A percentile compares a stretch with the other conserved stretches of the same genome.
Conservation (phyloP, 2,113 vertebrate genomes). For the Peromyscus leucopus region DNA sequence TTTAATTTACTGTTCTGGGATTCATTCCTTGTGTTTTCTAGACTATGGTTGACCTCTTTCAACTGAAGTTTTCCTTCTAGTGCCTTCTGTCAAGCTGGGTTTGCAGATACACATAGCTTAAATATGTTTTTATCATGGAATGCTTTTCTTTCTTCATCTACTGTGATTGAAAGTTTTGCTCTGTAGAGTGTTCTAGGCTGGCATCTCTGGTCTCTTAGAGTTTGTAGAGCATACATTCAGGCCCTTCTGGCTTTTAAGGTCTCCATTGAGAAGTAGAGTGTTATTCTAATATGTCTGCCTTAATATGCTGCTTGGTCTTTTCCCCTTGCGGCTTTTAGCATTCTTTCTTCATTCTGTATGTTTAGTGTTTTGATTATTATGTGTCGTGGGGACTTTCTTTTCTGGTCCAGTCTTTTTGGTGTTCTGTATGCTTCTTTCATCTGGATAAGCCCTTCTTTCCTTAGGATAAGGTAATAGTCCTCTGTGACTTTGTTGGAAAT, state of each 20-base stretch:
- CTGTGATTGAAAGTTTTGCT: neutral
- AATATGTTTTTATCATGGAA: neutral
- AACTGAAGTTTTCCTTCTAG: neutral
- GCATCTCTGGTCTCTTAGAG: neutral
- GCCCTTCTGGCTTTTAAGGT: neutral
- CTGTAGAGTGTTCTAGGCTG: neutral
- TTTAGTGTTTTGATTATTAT: neutral
- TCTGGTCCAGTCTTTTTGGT: neutral
- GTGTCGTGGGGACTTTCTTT: neutral
- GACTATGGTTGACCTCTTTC: neutral
- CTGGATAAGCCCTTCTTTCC: neutral
- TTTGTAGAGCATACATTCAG: neutral
- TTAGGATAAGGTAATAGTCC: neutral
- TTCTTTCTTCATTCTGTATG: neutral
- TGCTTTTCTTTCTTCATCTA: neutral
- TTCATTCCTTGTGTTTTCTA: neutral
- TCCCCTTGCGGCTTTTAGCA: neutral
- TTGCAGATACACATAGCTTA: neutral
- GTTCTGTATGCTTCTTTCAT: neutral
- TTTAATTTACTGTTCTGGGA: neutral
- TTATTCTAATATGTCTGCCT: neutral
- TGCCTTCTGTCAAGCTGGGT: neutral
- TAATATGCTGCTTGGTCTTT: neutral
- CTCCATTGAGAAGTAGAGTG: neutral
- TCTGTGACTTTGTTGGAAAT: neutral